Base-by-base conservation (phyloP, 2,797 vertebrate genomes). In the Morelia viridis region DNA sequence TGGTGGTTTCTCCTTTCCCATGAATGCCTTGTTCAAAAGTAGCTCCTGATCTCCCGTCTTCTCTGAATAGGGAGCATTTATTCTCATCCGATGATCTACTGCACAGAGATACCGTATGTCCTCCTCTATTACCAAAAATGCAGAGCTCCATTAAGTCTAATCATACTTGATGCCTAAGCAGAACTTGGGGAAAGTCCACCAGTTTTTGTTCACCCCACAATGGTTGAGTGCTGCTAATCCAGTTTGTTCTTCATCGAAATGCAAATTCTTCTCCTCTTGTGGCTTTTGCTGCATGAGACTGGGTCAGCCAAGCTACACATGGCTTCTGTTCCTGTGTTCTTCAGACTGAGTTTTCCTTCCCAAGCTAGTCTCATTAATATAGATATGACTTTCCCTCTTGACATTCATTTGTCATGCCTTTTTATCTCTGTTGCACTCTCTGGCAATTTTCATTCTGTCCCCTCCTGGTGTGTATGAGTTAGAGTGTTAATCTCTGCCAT, bases 51-150 rank as follows among this genome's bases (percentile, higher is more conserved):
- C 76, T 61, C 56, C 28, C 13, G 57, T 56, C 65, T 83, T 50
- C 87, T 71, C 53, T 5, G 56, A 91, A 60, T 26, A 35, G 71
- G 15, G 35, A 62, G 28, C 19, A 53, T 68, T 61, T 89, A 50
- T 65, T 85, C 76, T 80, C 92, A 91, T 68, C 58, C 58, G 31
- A 88, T 53, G 50, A 93, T 84, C 89, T 91, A 86, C 92, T 31
- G 53, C 76, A 35, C 3, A 4, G 61, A 91, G 71, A 91, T 88
- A 91, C 35, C 0, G 19, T 89, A 76, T 41, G 76, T 85, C 80
- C 76, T 76, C 87, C 19, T 31, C 85, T 89, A 71, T 85, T 60
- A 85, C 84, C 85, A 35, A 88, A 35, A 84, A 84, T 60, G 80
- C 92, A 89, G 89, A 71, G 80, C 80, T 85, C 31, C 28, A 35